A percentile compares a stretch with the other conserved stretches of the same genome.
phyloP scores from a whole-genome alignment of 2,888 invertebrate genomes.

The Sesamia inferens region DNA sequence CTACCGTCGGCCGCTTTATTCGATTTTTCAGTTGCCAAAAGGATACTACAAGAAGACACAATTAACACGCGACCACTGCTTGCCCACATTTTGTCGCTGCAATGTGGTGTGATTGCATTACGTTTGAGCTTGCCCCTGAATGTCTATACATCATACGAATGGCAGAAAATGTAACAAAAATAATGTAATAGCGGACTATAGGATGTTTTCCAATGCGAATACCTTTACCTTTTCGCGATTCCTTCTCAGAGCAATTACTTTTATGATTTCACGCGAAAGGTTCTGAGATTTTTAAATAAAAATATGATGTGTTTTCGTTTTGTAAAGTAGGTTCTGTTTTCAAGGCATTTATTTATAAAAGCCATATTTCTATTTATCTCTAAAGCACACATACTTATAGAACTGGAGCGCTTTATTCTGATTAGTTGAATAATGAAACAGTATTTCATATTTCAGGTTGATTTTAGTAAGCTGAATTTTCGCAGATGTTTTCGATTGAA shows the following conservation, averaged over 20 bases:
- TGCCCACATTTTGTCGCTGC: not conserved
- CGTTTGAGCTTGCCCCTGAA: not conserved
- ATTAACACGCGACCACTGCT: not conserved
- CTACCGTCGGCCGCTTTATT: not conserved
- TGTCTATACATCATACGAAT: conserved; percentile 40
- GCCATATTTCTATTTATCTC: not conserved
- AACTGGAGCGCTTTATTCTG: not conserved
- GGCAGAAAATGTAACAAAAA: conserved; percentile 64
- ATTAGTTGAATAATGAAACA: not conserved
- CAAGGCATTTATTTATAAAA: not conserved
- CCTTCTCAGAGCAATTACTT: conserved; percentile 36
- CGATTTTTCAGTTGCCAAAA: not conserved
- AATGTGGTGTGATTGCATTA: not conserved
- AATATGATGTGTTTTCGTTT: conserved; percentile 10
- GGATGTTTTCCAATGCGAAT: conserved; percentile 45
- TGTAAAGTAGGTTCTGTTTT: not conserved
- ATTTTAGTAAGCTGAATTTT: not conserved
- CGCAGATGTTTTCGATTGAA: not conserved
- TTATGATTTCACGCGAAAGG: conserved; percentile 38
- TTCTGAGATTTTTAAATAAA: conserved; percentile 15
- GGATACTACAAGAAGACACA: not conserved
- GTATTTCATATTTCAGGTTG: not conserved
- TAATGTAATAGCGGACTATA: conserved; percentile 48
- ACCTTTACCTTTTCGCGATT: conserved; percentile 41
- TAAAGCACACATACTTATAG: not conserved